Conservation (phyloP, 2,797 vertebrate species). For the Micropoecilia bifurca region DNA sequence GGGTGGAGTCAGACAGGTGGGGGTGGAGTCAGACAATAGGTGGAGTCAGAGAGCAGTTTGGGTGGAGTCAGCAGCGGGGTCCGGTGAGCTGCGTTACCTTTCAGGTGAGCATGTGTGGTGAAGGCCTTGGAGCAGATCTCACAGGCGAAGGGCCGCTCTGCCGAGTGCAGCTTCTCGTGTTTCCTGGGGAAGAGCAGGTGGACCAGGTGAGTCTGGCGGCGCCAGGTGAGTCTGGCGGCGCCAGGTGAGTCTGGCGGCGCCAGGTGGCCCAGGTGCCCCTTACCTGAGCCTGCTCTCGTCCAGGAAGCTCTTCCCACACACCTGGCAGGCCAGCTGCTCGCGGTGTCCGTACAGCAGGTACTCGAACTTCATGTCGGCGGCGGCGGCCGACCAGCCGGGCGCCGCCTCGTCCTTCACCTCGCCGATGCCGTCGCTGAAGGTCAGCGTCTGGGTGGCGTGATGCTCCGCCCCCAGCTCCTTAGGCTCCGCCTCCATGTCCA, state of each 20-base stretch:
- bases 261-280: neutral
- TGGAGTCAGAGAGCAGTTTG: neutral
- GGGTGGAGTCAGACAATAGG: no score
- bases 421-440: conserved; percentile 91
- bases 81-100: conserved; percentile 77
- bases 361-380: conserved; percentile 97
- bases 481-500: conserved; percentile 92
- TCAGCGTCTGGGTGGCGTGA: conserved; percentile 89
- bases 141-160: conserved; percentile 91
- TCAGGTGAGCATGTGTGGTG: conserved; percentile 93
- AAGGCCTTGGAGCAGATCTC: conserved; percentile 95
- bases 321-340: conserved; percentile 92
- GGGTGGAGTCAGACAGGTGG: neutral
- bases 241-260: no score
- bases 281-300: conserved; percentile 87
- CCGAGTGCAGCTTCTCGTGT: conserved; percentile 93
- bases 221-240: no score
- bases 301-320: conserved; percentile 94
- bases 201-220: no score
- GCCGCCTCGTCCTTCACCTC: conserved; percentile 97
- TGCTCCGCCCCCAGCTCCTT: conserved; percentile 89
- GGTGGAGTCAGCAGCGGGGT: conserved; percentile 10
- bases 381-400: conserved; percentile 87
- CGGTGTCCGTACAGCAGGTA: conserved; percentile 94
- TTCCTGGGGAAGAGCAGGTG: conserved; percentile 73